Base-by-base conservation (phyloP, 2,888 invertebrate genomes). In the Thymelicus sylvestris region DNA sequence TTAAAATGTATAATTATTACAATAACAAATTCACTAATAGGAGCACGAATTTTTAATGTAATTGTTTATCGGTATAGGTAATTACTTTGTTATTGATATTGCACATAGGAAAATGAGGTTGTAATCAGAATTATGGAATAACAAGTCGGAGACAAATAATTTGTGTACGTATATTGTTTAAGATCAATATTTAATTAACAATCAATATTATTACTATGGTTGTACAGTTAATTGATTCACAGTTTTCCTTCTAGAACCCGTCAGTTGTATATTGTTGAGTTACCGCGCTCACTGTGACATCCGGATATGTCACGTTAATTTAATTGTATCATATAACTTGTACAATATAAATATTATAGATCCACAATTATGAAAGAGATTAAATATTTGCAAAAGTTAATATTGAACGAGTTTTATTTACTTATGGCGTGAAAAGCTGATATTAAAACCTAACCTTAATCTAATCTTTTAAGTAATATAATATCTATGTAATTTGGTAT, bases 351-450 rank as follows among this genome's bases (percentile, higher is more conserved):
- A 93, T 92, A 94, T 78, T 93, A 94, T 93, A 94, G 94, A 94
- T 93, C 92, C 94, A 94, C 94, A 91, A 94, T 94, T 94, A 94
- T 93, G 89, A 94, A 93, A 94, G 90, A 93, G 93, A 94, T 93
- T 94, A 94, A 94, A 94, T 94, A 94, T 94, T 94, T 94, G 94
- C 94, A 94, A 94, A 94, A 94, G 94, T 93, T 94, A 89, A 83
- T 83, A 83, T 84, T 79, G 77, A 78, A 81, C 83, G 67, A 78
- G 90, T 92, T 94, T 93, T 87, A 88, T 91, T 91, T 89, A 76
- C 59, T 71, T 57, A 10, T 44, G 12, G 52, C 52, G 8, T 13
- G 8, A 24, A 3, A 50, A 55, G 57, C 31, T 57, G 31, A 13
- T 38, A 38, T 38, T 24, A 55, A 24, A 55, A 55, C 55, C 57